Percentiles rank a stretch among this genome's conserved stretches.
Evolutionary conservation across 2,888 invertebrate species (phyloP).

Genomic region (Mongoloraphidia duomilia): DNA sequence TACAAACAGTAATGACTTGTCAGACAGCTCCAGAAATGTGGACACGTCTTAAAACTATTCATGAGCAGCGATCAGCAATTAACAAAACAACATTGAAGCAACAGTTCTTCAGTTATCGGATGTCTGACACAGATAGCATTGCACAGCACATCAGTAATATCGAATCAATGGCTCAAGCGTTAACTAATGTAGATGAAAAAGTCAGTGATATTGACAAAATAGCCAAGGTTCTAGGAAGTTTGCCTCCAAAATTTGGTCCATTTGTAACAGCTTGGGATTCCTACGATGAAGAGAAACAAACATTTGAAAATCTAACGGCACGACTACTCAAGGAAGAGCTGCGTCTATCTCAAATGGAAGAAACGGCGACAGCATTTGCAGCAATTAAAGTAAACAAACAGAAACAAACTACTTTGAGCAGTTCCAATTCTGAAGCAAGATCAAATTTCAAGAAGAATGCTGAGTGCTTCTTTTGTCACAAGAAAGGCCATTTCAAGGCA

Average conservation of each 20-base stretch:
- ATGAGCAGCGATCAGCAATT: slow-evolving; percentile 10
- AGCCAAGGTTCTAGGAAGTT: slow-evolving; percentile 8
- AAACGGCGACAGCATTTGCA: not conserved
- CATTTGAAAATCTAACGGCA: slow-evolving; percentile 7
- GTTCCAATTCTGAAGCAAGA: too few relatives aligned
- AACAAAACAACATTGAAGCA: slow-evolving; percentile 12
- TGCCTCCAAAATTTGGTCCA: slow-evolving; percentile 2
- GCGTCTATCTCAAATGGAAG: not conserved
- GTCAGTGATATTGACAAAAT: slow-evolving; percentile 10
- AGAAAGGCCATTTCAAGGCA: slow-evolving; percentile 3
- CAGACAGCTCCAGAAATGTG: slow-evolving; percentile 8
- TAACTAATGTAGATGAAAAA: slow-evolving; percentile 7
- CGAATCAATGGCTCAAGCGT: slow-evolving; percentile 8
- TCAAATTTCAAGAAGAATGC: not conserved
- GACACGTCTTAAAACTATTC: slow-evolving; percentile 8
- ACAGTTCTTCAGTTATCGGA: slow-evolving; percentile 7
- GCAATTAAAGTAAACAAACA: not conserved
- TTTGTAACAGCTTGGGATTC: slow-evolving; percentile 6
- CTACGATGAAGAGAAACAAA: slow-evolving; percentile 7
- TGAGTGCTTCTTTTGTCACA: not conserved
- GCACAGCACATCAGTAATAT: slow-evolving; percentile 11
- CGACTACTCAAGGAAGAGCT: slow-evolving; percentile 4
- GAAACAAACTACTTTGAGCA: too few relatives aligned
- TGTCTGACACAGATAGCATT: slow-evolving; percentile 6
- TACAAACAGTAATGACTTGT: slow-evolving; percentile 6